phyloP scores from a whole-genome alignment of 2,888 invertebrate species.

The Melitaea athalia region DNA sequence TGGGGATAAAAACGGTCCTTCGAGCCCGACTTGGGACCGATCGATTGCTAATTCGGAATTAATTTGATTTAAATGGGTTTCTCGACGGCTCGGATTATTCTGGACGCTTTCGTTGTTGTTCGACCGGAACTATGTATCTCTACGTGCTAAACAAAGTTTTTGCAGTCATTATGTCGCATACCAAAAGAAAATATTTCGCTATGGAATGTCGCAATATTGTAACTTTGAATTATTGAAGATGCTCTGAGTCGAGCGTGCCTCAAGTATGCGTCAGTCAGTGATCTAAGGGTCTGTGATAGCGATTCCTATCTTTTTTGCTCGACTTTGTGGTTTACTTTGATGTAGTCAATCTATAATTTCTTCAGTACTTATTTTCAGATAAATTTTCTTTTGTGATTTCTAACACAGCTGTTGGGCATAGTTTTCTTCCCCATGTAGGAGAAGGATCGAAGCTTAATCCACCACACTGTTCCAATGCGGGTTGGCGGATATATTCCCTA shows the following conservation, averaged over 20 bases:
- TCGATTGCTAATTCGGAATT: slow-evolving; percentile 37
- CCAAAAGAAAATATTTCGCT: not conserved
- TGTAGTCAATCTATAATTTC: not conserved
- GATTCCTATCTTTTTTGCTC: not conserved
- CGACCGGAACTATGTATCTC: not conserved
- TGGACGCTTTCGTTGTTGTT: not conserved
- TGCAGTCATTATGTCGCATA: not conserved
- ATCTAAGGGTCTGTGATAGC: slow-evolving; percentile 1
- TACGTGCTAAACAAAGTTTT: not conserved
- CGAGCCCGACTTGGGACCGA: slow-evolving; percentile 37
- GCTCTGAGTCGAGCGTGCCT: slow-evolving; percentile 2
- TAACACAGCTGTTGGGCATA: not conserved
- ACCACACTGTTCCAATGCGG: no score
- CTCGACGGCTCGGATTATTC: not conserved
- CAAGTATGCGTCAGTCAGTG: slow-evolving; percentile 5
- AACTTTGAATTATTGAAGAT: not conserved
- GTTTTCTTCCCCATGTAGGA: no score
- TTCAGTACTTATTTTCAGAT: not conserved
- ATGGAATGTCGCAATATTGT: not conserved
- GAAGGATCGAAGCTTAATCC: no score
- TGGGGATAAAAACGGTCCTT: slow-evolving; percentile 40
- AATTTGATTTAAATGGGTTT: slow-evolving; percentile 30
- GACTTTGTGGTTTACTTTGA: not conserved
- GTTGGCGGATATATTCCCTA: no score
- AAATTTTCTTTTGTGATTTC: not conserved